These are phyloP conservation scores for Drymodes brunneopygia DNA, from an alignment of 2,113 vertebrate genomes.

Conservation along the genomic window DNA sequence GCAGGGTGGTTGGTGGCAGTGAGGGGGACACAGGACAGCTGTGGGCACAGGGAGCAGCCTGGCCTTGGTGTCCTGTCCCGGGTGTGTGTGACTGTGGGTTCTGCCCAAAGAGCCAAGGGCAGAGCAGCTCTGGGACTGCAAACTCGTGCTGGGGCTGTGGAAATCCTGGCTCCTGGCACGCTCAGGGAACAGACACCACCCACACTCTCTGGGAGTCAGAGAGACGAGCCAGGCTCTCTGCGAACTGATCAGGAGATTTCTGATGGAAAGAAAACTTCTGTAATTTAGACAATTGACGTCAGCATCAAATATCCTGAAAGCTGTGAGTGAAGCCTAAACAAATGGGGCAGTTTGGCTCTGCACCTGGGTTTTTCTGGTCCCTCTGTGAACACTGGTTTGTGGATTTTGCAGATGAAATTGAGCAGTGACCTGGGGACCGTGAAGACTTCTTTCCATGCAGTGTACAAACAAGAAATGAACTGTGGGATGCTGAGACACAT, in stretches of 20 bases:
- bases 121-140: background rate
- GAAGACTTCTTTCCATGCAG: background rate
- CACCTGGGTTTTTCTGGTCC: background rate
- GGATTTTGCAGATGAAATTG: background rate
- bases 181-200: background rate
- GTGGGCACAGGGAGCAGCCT: background rate
- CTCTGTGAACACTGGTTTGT: fast-evolving
- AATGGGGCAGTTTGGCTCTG: fast-evolving
- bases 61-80: fast-evolving
- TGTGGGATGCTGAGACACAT: background rate
- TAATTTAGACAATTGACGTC: background rate
- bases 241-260: background rate
- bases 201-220: fast-evolving
- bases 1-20: background rate
- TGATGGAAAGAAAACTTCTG: background rate
- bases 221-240: background rate
- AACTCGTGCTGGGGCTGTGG: background rate
- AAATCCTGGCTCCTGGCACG: background rate
- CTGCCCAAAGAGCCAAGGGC: background rate
- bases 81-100: background rate
- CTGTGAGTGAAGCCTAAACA: background rate
- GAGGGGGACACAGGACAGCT: background rate
- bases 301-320: background rate
- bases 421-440: background rate
- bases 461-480: background rate